These are phyloP conservation scores for Crossaster papposus DNA, from an alignment of 53 echinoderm and acorn worm species.

Conservation along the genomic window DNA sequence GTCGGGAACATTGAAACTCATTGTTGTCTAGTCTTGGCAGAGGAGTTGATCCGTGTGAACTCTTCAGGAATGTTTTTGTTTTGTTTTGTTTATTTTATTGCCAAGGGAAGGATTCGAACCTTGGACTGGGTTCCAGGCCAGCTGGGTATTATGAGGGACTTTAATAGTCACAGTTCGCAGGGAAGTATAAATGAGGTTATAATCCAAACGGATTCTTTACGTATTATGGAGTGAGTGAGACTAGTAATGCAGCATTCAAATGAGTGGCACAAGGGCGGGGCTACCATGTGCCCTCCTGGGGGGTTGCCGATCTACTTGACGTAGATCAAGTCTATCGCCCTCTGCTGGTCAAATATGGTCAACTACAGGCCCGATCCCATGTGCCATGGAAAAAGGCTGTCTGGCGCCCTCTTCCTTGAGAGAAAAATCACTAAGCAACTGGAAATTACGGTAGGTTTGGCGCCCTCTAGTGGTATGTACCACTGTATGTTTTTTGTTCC, in stretches of 20 bases:
- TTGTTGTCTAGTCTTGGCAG: neutral
- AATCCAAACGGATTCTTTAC: no score
- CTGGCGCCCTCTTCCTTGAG: neutral
- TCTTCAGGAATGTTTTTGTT: neutral
- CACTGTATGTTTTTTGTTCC: neutral
- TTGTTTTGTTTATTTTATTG: no score
- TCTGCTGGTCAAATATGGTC: neutral
- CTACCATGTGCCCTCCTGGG: neutral
- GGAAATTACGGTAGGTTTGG: neutral
- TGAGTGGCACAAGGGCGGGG: neutral
- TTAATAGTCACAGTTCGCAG: neutral
- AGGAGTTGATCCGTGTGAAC: neutral
- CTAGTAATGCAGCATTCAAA: neutral
- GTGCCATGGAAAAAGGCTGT: neutral
- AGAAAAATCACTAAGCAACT: neutral
- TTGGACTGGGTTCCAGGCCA: constrained; percentile 18
- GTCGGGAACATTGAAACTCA: neutral
- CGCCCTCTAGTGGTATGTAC: neutral
- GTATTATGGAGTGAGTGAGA: neutral
- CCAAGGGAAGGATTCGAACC: neutral
- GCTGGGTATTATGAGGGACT: neutral
- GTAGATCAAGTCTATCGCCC: neutral
- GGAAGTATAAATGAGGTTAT: neutral
- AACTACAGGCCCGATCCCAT: neutral
- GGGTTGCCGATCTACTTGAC: neutral